Percentiles rank a stretch among this genome's conserved stretches.
Conservation (phyloP, 2,113 vertebrate genomes). For the Leptobrachium leishanense region DNA sequence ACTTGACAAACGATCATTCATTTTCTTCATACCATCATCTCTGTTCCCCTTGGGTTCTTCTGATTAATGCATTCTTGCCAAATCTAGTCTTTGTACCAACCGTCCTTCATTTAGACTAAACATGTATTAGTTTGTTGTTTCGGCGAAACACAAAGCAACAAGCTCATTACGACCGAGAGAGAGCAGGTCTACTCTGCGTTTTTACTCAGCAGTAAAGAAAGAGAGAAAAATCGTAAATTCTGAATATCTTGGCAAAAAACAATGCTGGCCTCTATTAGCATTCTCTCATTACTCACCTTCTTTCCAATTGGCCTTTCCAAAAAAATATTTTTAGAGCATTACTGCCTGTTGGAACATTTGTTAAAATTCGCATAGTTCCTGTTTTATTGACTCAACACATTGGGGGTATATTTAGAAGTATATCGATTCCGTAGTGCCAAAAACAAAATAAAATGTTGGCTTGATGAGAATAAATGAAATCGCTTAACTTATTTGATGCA, state of each 20-base stretch:
- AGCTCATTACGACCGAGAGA: not conserved
- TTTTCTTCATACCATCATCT: not conserved
- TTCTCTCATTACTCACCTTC: conserved; percentile 59
- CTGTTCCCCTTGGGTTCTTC: not conserved
- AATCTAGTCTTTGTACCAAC: not conserved
- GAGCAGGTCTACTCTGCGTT: not conserved
- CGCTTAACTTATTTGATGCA: no score
- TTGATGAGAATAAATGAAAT: no score
- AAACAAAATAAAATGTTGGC: not conserved
- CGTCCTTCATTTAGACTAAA: not conserved
- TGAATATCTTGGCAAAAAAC: conserved; percentile 52
- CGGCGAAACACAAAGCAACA: not conserved
- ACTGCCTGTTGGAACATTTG: conserved; percentile 35
- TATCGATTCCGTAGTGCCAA: not conserved
- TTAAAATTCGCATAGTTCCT: not conserved
- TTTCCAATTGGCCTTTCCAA: conserved; percentile 51
- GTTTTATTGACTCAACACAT: conserved; percentile 21
- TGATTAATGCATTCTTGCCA: not conserved
- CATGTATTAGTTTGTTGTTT: not conserved
- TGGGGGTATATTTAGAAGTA: conserved; percentile 1
- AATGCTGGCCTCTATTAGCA: conserved; percentile 55
- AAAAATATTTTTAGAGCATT: conserved; percentile 64
- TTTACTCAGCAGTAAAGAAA: conserved; percentile 31
- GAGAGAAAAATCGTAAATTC: conserved; percentile 42
- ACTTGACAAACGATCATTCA: not conserved